phyloP scores from a whole-genome alignment of 2,888 invertebrate species.

The Epiblema foenella region DNA sequence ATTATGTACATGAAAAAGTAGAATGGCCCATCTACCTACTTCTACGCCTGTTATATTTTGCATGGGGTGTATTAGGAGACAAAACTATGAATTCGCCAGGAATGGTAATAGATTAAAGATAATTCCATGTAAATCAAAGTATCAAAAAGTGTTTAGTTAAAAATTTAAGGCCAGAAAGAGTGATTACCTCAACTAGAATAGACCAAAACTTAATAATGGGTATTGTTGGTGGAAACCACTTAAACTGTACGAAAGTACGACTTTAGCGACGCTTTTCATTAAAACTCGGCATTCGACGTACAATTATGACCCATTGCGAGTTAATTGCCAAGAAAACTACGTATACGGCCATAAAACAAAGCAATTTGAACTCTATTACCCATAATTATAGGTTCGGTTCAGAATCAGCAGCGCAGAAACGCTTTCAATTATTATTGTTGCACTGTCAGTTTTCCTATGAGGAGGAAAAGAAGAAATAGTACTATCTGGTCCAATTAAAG shows the following conservation, averaged over 20 bases:
- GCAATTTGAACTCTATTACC: constrained; percentile 19
- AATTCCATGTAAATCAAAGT: neutral
- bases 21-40: too few relatives aligned
- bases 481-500: constrained; percentile 7
- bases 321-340: constrained; percentile 27
- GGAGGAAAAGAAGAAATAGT: constrained; percentile 25
- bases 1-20: too few relatives aligned
- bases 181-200: neutral
- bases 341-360: neutral
- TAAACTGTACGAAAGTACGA: neutral
- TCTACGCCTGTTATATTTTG: neutral
- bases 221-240: constrained; percentile 17
- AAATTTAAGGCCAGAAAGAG: neutral
- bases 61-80: neutral
- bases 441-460: constrained; percentile 15
- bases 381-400: constrained; percentile 16
- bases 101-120: neutral
- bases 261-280: constrained; percentile 8
- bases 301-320: constrained; percentile 35
- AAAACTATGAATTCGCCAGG: neutral
- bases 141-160: neutral
- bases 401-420: constrained; percentile 3
- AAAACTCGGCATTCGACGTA: constrained; percentile 25
- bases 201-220: neutral
- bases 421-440: constrained; percentile 19